These are phyloP conservation scores for Steromphala cineraria DNA, from an alignment of 2,888 invertebrate species.

Conservation along the genomic window DNA sequence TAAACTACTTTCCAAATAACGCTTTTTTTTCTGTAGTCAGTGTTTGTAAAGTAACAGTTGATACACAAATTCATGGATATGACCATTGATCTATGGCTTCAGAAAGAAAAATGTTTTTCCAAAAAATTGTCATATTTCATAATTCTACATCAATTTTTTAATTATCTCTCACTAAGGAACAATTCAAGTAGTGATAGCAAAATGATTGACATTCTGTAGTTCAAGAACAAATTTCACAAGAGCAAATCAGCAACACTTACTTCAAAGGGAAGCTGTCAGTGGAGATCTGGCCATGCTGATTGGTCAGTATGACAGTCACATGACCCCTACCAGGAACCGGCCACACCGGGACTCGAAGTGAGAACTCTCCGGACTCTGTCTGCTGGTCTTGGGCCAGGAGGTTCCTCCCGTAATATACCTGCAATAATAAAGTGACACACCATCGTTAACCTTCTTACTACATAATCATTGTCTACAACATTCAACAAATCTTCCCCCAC, in stretches of 20 bases:
- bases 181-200: background rate
- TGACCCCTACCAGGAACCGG: slow-evolving; percentile 60
- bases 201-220: too few species aligned
- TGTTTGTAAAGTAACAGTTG: background rate
- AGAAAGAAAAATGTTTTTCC: too few species aligned
- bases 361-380: slow-evolving; percentile 46
- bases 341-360: slow-evolving; percentile 48
- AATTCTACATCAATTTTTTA: too few species aligned
- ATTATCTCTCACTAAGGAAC: background rate
- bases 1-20: too few species aligned
- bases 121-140: too few species aligned
- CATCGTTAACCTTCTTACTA: too few species aligned
- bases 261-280: slow-evolving; percentile 52
- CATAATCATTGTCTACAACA: too few species aligned
- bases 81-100: too few species aligned
- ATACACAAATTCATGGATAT: background rate
- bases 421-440: background rate
- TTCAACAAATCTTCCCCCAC: too few species aligned
- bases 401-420: slow-evolving; percentile 62
- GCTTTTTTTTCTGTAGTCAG: too few species aligned
- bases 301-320: slow-evolving; percentile 58
- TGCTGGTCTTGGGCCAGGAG: slow-evolving; percentile 42
- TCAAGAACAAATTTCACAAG: too few species aligned
- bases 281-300: slow-evolving; percentile 58
- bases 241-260: slow-evolving; percentile 30